Conservation (phyloP, 2,888 invertebrate species). For the Neria commutata region DNA sequence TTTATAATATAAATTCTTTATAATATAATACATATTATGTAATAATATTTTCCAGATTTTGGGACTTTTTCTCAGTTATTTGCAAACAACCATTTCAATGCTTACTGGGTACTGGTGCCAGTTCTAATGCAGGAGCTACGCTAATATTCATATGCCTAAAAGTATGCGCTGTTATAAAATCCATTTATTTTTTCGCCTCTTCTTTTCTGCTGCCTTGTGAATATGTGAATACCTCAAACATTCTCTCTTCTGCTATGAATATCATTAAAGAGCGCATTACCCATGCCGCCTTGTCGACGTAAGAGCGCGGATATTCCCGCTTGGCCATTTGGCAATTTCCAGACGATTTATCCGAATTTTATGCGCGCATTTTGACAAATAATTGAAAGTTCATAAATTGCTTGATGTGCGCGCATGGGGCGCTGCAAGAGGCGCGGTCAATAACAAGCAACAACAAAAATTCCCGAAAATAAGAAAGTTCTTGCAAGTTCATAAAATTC, state of each 20-base stretch:
- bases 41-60: no score
- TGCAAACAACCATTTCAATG: no score
- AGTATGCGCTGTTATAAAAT: neutral
- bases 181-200: neutral
- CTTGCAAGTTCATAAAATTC: neutral
- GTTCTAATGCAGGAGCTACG: conserved; percentile 1
- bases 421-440: neutral
- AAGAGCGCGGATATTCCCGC: no score
- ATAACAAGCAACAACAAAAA: neutral
- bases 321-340: neutral
- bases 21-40: no score
- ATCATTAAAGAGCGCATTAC: no score
- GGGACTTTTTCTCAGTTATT: no score
- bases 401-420: neutral
- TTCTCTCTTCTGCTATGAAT: no score
- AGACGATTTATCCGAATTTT: conserved; percentile 1
- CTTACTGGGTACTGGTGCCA: no score
- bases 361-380: conserved; percentile 17
- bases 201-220: no score
- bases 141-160: conserved; percentile 5
- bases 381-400: conserved; percentile 24
- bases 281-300: no score
- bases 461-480: neutral
- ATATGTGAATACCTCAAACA: no score
- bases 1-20: no score